Evolutionary conservation across 1,140 invertebrate genomes (phyloP), one percentile per base, ranked within the genome.

Genomic region (Batillaria attramentaria): DNA sequence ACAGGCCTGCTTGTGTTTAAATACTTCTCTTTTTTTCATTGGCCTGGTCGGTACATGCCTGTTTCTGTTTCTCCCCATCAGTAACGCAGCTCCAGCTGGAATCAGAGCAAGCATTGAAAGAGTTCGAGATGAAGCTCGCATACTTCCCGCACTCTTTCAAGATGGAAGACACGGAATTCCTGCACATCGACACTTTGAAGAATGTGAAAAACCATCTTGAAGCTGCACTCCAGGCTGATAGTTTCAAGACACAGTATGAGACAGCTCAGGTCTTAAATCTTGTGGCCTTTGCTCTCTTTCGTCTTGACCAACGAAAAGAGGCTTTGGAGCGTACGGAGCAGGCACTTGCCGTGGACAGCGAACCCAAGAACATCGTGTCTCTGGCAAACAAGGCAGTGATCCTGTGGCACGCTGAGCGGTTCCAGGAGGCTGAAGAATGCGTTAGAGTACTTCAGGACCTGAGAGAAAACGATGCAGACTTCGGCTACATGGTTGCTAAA

Each of bases 351-450:
- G 50, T 70, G 68, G 41, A 43, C 13, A 42, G 33, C 50, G 41
- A 70, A 31, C 20, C 18, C 4, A 43, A 46, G n/a, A 70, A 70
- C 68, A 70, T 70, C 68, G 68, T 70, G 4, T 43, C 68, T 8
- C 42, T 70, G 68, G 68, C 68, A 39, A 70, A 70, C 41, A 70
- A 70, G 39, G 41, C 42, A 24, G 28, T 16, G 41, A 43, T 70
- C 39, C 41, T 46, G 3, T 31, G 68, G 13, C 0, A 31, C 24
- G 3, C 13, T 2, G 18, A 10, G 0, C 24, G 18, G 39, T 46
- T 70, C 18, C 39, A 70, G 3, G 68, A 70, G 2, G 41, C 68
- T 8, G 24, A 31, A 20, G 68, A 70, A 37, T 6, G 6, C 31
- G 39, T 70, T n/a, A 31, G 31, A 10, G 41, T 28, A n/a, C 68